Evolutionary conservation across 2,888 invertebrate species (phyloP).

Genomic region (Parochlus steinenii): DNA sequence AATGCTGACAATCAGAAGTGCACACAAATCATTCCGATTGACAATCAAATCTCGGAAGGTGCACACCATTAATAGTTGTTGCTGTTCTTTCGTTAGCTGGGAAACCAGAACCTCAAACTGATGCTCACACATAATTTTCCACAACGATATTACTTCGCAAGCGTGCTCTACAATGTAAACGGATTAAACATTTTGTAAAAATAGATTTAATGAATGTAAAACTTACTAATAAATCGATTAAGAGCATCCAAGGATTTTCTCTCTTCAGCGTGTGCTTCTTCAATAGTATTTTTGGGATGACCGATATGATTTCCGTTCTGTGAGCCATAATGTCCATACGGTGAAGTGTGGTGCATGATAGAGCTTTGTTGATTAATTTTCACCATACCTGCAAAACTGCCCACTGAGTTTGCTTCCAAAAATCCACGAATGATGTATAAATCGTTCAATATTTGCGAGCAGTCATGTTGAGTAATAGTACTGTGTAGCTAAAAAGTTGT

Average conservation of each 20-base stretch:
- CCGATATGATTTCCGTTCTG: conserved; percentile 8
- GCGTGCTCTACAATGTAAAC: conserved; percentile 37
- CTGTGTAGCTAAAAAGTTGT: conserved; percentile 40
- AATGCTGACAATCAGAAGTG: conserved; percentile 62
- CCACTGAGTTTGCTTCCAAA: conserved; percentile 46
- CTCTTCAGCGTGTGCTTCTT: conserved; percentile 44
- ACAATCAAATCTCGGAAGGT: conserved; percentile 34
- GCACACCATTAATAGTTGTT: conserved; percentile 42
- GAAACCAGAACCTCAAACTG: conserved; percentile 68
- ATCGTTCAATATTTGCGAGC: conserved; percentile 54
- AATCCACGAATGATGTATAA: conserved; percentile 60
- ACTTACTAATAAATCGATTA: conserved; percentile 47
- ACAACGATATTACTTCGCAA: conserved; percentile 80
- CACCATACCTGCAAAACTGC: conserved; percentile 21
- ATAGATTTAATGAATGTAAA: conserved; percentile 3
- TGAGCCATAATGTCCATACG: neutral
- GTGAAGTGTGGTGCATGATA: neutral
- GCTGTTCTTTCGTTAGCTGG: conserved; percentile 48
- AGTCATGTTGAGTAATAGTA: conserved; percentile 49
- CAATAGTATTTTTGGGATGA: conserved; percentile 25
- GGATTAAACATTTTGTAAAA: neutral
- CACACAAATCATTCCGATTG: conserved; percentile 40
- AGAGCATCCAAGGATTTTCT: conserved; percentile 61
- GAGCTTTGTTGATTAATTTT: neutral
- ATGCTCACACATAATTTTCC: conserved; percentile 86